Evolutionary conservation across 2,888 invertebrate genomes (phyloP).

Genomic region (Agonopterix heracliana): DNA sequence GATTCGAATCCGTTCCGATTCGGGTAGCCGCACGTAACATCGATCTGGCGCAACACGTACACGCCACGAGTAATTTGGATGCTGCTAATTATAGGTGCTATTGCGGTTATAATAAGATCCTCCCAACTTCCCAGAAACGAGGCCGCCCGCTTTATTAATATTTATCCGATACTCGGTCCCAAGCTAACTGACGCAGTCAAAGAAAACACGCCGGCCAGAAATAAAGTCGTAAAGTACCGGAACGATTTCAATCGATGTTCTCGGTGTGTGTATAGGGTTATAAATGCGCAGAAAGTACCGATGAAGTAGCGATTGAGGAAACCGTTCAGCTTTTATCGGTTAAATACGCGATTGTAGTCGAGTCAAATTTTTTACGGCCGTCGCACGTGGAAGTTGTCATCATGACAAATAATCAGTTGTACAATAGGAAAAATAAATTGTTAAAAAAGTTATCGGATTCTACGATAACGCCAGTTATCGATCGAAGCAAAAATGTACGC

Average conservation of each 20-base stretch:
- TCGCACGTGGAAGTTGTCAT: slow-evolving; percentile 33
- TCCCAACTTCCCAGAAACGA: slow-evolving; percentile 74
- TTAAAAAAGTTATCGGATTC: background rate
- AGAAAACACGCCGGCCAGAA: slow-evolving; percentile 70
- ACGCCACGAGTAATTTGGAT: slow-evolving; percentile 68
- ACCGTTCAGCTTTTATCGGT: slow-evolving; percentile 38
- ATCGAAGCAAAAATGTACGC: too few relatives aligned
- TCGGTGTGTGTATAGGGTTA: slow-evolving; percentile 55
- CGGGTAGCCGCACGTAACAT: slow-evolving; percentile 58
- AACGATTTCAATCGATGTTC: slow-evolving; percentile 72
- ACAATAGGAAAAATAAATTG: background rate
- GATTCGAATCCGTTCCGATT: slow-evolving; percentile 38
- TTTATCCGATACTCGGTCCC: slow-evolving; percentile 70
- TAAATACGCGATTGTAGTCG: slow-evolving; percentile 28
- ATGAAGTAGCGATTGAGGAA: slow-evolving; percentile 49
- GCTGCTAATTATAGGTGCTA: slow-evolving; percentile 75
- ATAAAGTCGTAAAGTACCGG: slow-evolving; percentile 73
- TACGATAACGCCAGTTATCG: background rate
- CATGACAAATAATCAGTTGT: slow-evolving; percentile 12
- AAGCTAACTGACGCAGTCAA: slow-evolving; percentile 73
- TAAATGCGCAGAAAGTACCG: slow-evolving; percentile 59
- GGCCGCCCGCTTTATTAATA: slow-evolving; percentile 75
- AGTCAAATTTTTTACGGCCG: slow-evolving; percentile 27
- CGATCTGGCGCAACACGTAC: slow-evolving; percentile 60
- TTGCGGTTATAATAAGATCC: slow-evolving; percentile 77